Percentiles rank a stretch among this genome's conserved stretches.
phyloP scores from a whole-genome alignment of 1,140 invertebrate genomes.

The Ceratosolen fusciceps region DNA sequence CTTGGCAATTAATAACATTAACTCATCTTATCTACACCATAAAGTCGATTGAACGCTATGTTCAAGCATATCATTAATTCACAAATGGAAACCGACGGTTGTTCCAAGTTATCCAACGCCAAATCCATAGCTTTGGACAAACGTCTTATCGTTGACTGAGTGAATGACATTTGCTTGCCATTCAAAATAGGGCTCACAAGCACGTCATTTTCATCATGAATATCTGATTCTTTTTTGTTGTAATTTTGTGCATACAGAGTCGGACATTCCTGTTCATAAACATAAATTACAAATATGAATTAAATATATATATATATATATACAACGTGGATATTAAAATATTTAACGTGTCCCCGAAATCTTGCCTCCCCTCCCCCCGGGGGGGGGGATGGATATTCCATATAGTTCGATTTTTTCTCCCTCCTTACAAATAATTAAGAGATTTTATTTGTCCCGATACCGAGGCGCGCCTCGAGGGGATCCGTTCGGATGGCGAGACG shows the following conservation, averaged over 20 bases:
- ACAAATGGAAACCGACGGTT: slow-evolving; percentile 36
- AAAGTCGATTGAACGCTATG: slow-evolving; percentile 29
- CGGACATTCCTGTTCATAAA: slow-evolving; percentile 23
- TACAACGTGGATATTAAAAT: too few species aligned
- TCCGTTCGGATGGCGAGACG: too few species aligned
- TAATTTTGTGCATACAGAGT: slow-evolving; percentile 9
- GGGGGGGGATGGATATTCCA: too few species aligned
- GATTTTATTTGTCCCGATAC: too few species aligned
- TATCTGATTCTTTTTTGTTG: slow-evolving; percentile 18
- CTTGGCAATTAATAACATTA: neutral
- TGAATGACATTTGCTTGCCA: neutral
- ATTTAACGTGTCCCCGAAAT: too few species aligned
- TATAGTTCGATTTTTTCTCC: too few species aligned
- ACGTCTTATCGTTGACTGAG: slow-evolving; percentile 14
- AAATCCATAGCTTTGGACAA: slow-evolving; percentile 21
- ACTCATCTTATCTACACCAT: neutral
- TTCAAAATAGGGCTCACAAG: slow-evolving; percentile 29
- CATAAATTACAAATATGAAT: neutral
- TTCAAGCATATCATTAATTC: slow-evolving; percentile 38
- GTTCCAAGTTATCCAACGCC: slow-evolving; percentile 10
- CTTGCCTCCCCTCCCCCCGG: too few species aligned
- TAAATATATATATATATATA: too few species aligned
- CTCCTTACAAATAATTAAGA: too few species aligned
- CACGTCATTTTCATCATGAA: slow-evolving; percentile 25
- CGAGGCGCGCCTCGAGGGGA: too few species aligned